Base-by-base conservation (phyloP, 2,113 vertebrate genomes). In the Cyprinodon brontotheroides region DNA sequence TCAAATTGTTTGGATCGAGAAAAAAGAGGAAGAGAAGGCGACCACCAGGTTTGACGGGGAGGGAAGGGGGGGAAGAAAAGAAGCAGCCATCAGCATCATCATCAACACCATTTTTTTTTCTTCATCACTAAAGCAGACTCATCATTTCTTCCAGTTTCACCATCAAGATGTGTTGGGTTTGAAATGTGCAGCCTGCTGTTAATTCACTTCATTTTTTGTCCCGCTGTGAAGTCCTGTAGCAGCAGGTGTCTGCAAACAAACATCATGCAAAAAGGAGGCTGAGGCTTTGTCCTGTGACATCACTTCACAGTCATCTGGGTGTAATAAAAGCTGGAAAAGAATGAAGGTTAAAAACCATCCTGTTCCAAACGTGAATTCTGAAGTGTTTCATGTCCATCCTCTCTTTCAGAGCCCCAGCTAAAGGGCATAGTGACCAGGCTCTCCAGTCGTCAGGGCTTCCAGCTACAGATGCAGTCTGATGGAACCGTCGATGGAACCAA, bases 381-480 rank as follows among this genome's bases (percentile, higher is more conserved):
- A 80, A 43, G 37, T 60, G 45, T 70, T 38, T 69, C 43, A 82
- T 37, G 37, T 22, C 50, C 66, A 20, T 73, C 15, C 37, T 72
- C 20, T 77, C 68, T 57, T 93, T 14, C 96, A 99, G 98, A 99
- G 93, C 97, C 98, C 93, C 98, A 99, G 94, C 95, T 99, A 87
- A 99, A 99, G 95, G 98, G 98, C 89, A 99, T 99, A 91, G 96
- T 99, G 89, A 99, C 98, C 89, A 98, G 96, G 91, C 96, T 99
- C 0, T 97, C 96, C 94, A 98, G 96, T 90, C 95, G 97, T 70
- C 97, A 99, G 94, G 98, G 97, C 76, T 99, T 95, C 95, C 97
- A 98, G 95, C 95, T 99, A 89, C 97, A 98, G 93, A 93, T 99
- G 87, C 97, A 98, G 91, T 95, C 97, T 75, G 98, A 99, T 90